Conservation (phyloP, 2,888 invertebrate genomes). For the Arge pagana region DNA sequence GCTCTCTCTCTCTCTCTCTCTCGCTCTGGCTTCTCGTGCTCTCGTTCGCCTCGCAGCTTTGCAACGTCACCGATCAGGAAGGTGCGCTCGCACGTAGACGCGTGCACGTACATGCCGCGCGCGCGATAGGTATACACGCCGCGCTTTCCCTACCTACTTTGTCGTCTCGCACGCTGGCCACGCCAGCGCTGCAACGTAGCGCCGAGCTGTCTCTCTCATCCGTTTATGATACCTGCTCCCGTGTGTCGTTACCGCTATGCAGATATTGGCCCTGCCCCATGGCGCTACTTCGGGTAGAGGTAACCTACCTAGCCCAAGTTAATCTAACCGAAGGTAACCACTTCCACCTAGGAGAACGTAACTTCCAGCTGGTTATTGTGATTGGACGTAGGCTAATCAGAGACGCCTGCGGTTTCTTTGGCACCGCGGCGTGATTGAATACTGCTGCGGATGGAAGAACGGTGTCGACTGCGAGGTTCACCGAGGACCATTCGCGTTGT, state of each 20-base stretch:
- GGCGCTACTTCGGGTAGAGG: background rate
- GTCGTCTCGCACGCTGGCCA: constrained; percentile 32
- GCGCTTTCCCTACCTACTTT: constrained; percentile 29
- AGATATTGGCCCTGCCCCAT: constrained; percentile 1
- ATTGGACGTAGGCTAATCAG: constrained; percentile 13
- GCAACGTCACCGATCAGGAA: constrained; percentile 24
- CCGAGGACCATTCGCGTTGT: too few relatives aligned
- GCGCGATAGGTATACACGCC: constrained; percentile 20
- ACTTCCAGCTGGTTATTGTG: constrained; percentile 10
- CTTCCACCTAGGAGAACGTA: constrained; percentile 2
- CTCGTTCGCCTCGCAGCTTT: constrained; percentile 5
- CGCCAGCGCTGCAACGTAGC: constrained; percentile 6
- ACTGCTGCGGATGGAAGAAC: too few relatives aligned
- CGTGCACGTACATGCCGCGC: constrained; percentile 15
- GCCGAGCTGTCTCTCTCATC: background rate
- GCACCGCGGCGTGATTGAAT: background rate
- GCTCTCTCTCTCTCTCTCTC: constrained; percentile 10
- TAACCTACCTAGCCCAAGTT: constrained; percentile 5
- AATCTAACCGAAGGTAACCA: constrained; percentile 10
- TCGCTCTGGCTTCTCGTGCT: background rate
- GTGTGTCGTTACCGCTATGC: constrained; percentile 18
- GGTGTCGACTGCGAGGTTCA: too few relatives aligned
- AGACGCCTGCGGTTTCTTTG: constrained; percentile 5
- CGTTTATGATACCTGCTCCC: constrained; percentile 6
- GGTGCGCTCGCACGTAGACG: constrained; percentile 11